Base-by-base conservation (phyloP, 2,888 invertebrate genomes). In the Watsonalla binaria region DNA sequence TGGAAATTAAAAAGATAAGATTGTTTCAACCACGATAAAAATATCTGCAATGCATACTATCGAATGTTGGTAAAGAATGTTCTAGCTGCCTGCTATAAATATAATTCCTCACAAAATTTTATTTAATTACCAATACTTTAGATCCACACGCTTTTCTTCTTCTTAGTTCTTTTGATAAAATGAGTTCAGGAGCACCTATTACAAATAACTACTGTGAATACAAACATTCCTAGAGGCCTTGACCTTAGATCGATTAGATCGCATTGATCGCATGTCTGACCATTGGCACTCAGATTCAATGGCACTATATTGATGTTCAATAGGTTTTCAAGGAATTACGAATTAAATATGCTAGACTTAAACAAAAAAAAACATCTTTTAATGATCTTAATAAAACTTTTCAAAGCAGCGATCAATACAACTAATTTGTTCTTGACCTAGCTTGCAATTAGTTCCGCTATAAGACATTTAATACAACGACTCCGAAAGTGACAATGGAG, bases 1-100 rank as follows among this genome's bases (percentile, higher is more conserved):
- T 60, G 53, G 56, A 62, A 66, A 66, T 70, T 70, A 67, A 53
- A 42, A 53, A 58, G 76, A 74, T 78, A 76, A 75, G 75, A 74
- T 68, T 68, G 59, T 60, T 56, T 56, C 45, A 60, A 56, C 46
- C 51, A 60, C 58, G 60, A 58, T 63, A 62, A 52, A 57, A 55
- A 58, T 57, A 62, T 62, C 52, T 53, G 53, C 56, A 56, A 52
- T 61, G 61, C 61, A 56, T 53, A 60, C 35, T 54, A 42, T 42
- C 5, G 5, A 42, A 42, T 11, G 11, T 42, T 11, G 42, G 6
- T 42, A 11, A 5, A 42, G 5, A 42, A 11, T 0, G 42, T 42
- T 42, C 9, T 5, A 11, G 42, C 42, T 42, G 11, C 11, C 11
- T 11, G 5, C 11, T 24, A 24, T 24, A 24, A 24, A 24, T 24